Evolutionary conservation across 2,888 invertebrate species (phyloP).

Genomic region (Dromius quadrimaculatus): DNA sequence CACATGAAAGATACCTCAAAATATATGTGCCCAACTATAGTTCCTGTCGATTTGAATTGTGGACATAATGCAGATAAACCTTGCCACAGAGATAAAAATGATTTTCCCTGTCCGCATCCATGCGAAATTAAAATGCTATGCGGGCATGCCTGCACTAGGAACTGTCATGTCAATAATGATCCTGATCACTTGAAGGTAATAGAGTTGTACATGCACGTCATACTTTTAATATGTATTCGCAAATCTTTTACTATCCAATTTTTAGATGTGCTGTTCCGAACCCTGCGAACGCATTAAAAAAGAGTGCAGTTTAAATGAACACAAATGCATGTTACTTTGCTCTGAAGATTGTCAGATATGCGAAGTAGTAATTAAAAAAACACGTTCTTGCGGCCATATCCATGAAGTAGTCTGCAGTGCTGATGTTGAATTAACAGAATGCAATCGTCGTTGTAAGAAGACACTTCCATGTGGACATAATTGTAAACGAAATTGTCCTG

Average conservation of each 20-base stretch:
- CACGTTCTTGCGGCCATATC: slow-evolving; percentile 68
- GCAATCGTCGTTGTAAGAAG: slow-evolving; percentile 68
- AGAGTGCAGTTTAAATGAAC: slow-evolving; percentile 64
- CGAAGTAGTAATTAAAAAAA: slow-evolving; percentile 65
- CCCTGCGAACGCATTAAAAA: slow-evolving; percentile 66
- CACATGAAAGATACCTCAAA: slow-evolving; percentile 64
- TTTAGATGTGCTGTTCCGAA: slow-evolving; percentile 69
- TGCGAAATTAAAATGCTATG: slow-evolving; percentile 71
- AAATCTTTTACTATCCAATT: slow-evolving; percentile 55
- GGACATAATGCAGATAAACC: slow-evolving; percentile 65
- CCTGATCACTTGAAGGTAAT: slow-evolving; percentile 71
- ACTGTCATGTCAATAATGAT: slow-evolving; percentile 72
- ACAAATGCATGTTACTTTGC: slow-evolving; percentile 64
- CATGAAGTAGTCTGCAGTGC: slow-evolving; percentile 64
- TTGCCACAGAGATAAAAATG: slow-evolving; percentile 64
- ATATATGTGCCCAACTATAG: slow-evolving; percentile 62
- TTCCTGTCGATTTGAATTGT: slow-evolving; percentile 60
- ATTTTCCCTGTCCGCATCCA: slow-evolving; percentile 64
- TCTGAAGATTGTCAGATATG: slow-evolving; percentile 69
- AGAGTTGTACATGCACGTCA: slow-evolving; percentile 13
- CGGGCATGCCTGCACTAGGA: slow-evolving; percentile 73
- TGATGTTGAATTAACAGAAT: slow-evolving; percentile 65
- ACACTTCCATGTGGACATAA: slow-evolving; percentile 68
- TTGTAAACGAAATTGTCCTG: slow-evolving; percentile 68
- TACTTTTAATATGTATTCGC: not conserved